A percentile compares a stretch with the other conserved stretches of the same genome.
Conservation (phyloP, 2,888 invertebrate species). For the Calliscelio sp. region DNA sequence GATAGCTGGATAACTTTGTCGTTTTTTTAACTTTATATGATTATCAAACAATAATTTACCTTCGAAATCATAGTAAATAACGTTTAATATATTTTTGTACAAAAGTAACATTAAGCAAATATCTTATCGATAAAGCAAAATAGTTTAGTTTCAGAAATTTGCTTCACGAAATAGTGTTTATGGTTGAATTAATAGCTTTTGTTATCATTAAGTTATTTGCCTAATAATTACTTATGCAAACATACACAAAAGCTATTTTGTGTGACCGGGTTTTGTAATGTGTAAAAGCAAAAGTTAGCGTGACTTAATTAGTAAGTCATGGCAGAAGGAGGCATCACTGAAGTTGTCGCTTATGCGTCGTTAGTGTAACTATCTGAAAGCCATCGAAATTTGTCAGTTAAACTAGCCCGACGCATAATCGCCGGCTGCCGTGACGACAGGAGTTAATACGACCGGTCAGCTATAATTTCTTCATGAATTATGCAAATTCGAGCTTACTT, state of each 20-base stretch:
- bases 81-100: no score
- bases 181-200: slow-evolving; percentile 37
- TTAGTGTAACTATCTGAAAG: slow-evolving; percentile 66
- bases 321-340: slow-evolving; percentile 53
- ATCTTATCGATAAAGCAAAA: not conserved
- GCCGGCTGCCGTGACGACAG: slow-evolving; percentile 31
- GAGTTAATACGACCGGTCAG: slow-evolving; percentile 33
- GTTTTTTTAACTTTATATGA: no score
- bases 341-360: slow-evolving; percentile 66
- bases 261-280: slow-evolving; percentile 57
- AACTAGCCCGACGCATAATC: slow-evolving; percentile 54
- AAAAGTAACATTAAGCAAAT: not conserved
- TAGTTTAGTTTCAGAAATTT: slow-evolving; percentile 12
- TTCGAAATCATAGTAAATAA: no score
- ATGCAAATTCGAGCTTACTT: slow-evolving; percentile 24
- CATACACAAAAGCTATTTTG: slow-evolving; percentile 55
- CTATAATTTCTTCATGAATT: slow-evolving; percentile 56
- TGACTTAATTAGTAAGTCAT: slow-evolving; percentile 63
- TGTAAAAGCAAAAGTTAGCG: slow-evolving; percentile 67
- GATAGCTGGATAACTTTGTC: no score
- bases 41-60: no score
- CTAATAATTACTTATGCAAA: slow-evolving; percentile 51
- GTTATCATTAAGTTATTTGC: slow-evolving; percentile 45
- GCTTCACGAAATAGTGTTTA: not conserved
- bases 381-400: slow-evolving; percentile 63